phyloP scores from a whole-genome alignment of 2,797 vertebrate species.

The Myripristis murdjan region DNA sequence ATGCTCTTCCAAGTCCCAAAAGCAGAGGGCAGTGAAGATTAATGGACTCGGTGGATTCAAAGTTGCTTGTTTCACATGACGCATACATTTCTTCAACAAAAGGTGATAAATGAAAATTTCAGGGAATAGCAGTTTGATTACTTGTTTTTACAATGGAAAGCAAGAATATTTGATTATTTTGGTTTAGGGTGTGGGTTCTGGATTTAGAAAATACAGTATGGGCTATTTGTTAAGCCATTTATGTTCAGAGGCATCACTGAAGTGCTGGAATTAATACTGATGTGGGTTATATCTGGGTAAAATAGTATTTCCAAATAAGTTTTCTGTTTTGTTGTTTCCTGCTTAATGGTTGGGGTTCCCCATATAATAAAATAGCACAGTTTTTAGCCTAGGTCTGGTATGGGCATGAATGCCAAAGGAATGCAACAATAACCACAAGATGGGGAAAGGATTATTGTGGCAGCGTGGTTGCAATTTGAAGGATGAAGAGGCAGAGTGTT shows the following conservation, averaged over 20 bases:
- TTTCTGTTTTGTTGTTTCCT: slow-evolving; percentile 7
- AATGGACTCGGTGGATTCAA: not conserved
- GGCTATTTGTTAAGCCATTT: not conserved
- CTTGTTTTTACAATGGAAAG: no score
- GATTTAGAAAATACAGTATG: no score
- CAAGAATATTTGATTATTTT: no score
- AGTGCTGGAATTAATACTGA: not conserved
- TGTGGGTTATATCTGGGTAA: not conserved
- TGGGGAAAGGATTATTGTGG: slow-evolving; percentile 13
- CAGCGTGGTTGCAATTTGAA: not conserved
- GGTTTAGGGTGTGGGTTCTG: no score
- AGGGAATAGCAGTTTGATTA: no score
- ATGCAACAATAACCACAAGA: slow-evolving; percentile 10
- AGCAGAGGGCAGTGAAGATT: not conserved
- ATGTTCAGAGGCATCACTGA: not conserved
- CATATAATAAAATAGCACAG: not conserved
- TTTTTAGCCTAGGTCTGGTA: not conserved
- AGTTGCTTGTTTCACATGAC: not conserved
- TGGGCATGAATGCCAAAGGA: not conserved
- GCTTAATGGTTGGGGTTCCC: not conserved
- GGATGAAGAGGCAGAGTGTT: slow-evolving; percentile 11
- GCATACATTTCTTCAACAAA: no score
- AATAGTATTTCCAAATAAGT: not conserved
- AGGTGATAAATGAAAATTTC: no score
- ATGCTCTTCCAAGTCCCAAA: not conserved